Evolutionary conservation across 2,888 invertebrate species (phyloP), one percentile per base, ranked within the genome.

Genomic region (Pristionchus japonicus): DNA sequence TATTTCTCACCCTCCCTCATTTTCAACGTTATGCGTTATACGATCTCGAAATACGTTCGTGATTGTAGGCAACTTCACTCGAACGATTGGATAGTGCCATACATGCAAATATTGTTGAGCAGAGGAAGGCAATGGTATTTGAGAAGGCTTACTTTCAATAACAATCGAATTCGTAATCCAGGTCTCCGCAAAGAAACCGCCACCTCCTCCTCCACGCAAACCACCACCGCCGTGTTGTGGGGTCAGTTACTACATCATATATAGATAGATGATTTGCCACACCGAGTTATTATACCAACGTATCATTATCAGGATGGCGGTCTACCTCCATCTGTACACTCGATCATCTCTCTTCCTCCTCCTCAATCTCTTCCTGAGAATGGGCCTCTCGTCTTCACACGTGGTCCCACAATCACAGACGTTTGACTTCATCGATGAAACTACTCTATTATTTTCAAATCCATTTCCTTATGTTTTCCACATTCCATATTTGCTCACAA

Each of bases 341-440:
- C 90, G 7, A 90, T 91, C 40, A 91, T 90, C 17, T 90, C 90
- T 15, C 90, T 92, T 87, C 91, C 92, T 23, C 91, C 91, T 23
- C 91, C 92, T 27, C 91, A 90, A 90, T 88, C 90, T 13, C 86
- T 92, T 4, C 87, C 89, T 17, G 92, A 91, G 88, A 91, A 91
- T 80, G 92, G 92, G 1, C 92, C 92, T 2, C 88, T 92, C 7
- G 92, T 92, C 34, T 89, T 92, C 85, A 89, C 91, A 34, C 90
- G 91, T 43, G 91, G 91, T 9, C 92, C 92, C 31, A 92, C 92
- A 34, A 90, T 92, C 27, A 92, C 92, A 52, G 92, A 92, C 88
- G 92, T 92, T 85, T 92, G 88, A n/a, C n/a, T n/a, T n/a, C n/a
- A 88, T 74, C 13, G 1, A 6, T 15, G 34, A n/a, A 0, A 20